Conservation (phyloP, 1,140 invertebrate genomes). For the Neodiprion lecontei region DNA sequence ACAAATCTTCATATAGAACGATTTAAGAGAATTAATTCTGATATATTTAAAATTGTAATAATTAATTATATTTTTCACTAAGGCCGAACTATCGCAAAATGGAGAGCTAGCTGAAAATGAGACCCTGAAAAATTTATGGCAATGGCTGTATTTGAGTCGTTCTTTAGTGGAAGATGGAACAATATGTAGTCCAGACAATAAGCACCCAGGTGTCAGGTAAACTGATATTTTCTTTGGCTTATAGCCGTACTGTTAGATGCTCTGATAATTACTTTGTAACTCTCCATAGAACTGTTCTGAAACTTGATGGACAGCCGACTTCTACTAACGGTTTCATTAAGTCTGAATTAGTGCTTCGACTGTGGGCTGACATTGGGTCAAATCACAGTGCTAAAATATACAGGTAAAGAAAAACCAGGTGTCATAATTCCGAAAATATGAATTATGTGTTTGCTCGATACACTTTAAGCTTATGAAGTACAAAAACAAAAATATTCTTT, state of each 20-base stretch:
- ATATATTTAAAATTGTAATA: not conserved
- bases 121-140: slow-evolving; percentile 73
- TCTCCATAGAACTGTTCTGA: slow-evolving; percentile 52
- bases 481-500: no score
- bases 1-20: not conserved
- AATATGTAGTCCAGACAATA: slow-evolving; percentile 64
- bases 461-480: no score
- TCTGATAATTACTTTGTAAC: slow-evolving; percentile 17
- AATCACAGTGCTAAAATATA: slow-evolving; percentile 58
- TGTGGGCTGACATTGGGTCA: slow-evolving; percentile 57
- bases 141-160: slow-evolving; percentile 77
- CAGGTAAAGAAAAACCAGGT: slow-evolving; percentile 35
- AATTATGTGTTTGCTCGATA: no score
- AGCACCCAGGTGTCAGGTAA: slow-evolving; percentile 74
- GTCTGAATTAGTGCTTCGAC: slow-evolving; percentile 51
- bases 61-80: slow-evolving; percentile 26
- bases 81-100: slow-evolving; percentile 63
- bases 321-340: slow-evolving; percentile 47
- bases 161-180: slow-evolving; percentile 72
- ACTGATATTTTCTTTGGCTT: slow-evolving; percentile 4
- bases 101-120: slow-evolving; percentile 72
- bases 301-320: slow-evolving; percentile 52
- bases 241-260: slow-evolving; percentile 14
- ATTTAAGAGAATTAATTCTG: not conserved
- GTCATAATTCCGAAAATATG: no score